Percentiles rank a stretch among this genome's conserved stretches.
These are phyloP conservation scores for Chionomys nivalis DNA, from an alignment of 2,113 vertebrate species.

Conservation along the genomic window DNA sequence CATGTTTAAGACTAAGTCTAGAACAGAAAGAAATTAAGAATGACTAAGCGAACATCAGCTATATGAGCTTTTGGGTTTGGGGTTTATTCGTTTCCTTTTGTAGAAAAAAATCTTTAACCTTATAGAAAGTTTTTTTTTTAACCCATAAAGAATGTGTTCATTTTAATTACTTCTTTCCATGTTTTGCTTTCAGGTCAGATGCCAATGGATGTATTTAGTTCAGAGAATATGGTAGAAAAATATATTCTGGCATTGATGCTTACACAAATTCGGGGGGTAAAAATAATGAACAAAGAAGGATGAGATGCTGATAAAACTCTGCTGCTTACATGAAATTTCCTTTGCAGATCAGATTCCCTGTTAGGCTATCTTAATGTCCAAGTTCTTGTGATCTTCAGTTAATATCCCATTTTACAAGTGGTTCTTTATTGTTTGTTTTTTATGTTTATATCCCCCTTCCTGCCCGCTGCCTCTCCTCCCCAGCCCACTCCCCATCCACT, in stretches of 20 bases:
- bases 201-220: background rate
- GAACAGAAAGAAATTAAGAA: background rate
- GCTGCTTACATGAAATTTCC: background rate
- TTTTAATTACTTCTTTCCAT: background rate
- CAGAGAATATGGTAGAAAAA: background rate
- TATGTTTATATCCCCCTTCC: background rate
- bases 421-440: background rate
- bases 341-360: background rate
- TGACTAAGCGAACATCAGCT: background rate
- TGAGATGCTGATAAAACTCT: slow-evolving; percentile 3
- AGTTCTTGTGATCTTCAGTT: slow-evolving; percentile 40
- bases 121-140: background rate
- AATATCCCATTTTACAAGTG: slow-evolving; percentile 43
- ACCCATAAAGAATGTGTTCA: background rate
- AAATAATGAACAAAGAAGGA: background rate
- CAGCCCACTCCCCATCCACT: too few relatives aligned
- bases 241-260: background rate
- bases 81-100: background rate
- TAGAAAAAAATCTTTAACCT: background rate
- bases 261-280: background rate
- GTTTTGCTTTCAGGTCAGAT: background rate
- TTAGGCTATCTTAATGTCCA: background rate
- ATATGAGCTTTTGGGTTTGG: background rate
- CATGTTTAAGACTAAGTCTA: background rate
- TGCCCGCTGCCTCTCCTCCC: too few relatives aligned